A percentile compares a stretch with the other conserved stretches of the same genome.
These are phyloP conservation scores for Falco naumanni DNA, from an alignment of 2,797 vertebrate genomes.

Conservation along the genomic window DNA sequence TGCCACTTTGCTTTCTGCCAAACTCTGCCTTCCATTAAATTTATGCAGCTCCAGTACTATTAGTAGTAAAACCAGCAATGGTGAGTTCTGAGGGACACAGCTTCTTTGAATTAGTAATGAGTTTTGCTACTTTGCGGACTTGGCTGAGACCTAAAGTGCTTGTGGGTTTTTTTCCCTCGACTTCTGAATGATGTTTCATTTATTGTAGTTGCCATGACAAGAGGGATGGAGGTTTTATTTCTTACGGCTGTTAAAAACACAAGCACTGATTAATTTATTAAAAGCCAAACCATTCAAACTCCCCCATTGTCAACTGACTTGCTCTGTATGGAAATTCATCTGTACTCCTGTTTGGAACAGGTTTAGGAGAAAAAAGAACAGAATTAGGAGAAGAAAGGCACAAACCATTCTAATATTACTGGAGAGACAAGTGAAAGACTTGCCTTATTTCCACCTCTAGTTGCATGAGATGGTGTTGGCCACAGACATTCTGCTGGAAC, in stretches of 20 bases:
- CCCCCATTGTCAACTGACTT: not conserved
- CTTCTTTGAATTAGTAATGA: constrained; percentile 37
- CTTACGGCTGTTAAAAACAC: not conserved
- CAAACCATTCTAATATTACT: not conserved
- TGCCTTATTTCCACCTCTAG: not conserved
- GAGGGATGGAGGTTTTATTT: not conserved
- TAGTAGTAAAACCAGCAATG: constrained; percentile 20
- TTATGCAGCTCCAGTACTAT: constrained; percentile 6
- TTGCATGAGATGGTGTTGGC: not conserved
- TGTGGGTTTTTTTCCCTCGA: not conserved
- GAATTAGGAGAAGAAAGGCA: not conserved
- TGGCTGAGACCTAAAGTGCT: constrained; percentile 36
- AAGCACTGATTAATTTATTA: constrained; percentile 1
- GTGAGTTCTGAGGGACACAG: constrained; percentile 14
- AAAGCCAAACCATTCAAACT: constrained; percentile 10
- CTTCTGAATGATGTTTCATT: not conserved
- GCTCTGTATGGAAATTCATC: not conserved
- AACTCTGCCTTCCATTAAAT: constrained; percentile 5
- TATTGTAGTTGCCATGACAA: constrained; percentile 18
- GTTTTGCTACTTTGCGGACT: not conserved
- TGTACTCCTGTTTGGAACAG: not conserved
- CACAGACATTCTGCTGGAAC: not conserved
- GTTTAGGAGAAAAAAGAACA: not conserved
- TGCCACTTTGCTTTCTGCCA: not conserved
- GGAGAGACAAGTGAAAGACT: not conserved